phyloP scores from a whole-genome alignment of 2,113 vertebrate species.

The Delphinapterus leucas region DNA sequence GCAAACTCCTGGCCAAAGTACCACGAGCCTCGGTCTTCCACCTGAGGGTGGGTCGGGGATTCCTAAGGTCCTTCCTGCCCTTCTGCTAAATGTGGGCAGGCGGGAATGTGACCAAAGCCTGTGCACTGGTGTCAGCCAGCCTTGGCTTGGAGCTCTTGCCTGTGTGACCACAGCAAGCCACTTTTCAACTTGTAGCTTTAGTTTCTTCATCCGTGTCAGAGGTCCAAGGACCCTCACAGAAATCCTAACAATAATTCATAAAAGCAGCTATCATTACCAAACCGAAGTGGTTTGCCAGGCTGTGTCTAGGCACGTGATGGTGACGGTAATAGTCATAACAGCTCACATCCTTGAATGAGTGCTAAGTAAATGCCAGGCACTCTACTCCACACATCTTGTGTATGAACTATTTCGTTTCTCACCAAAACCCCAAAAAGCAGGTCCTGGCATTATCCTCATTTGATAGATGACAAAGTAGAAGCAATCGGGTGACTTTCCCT shows the following conservation, averaged over 20 bases:
- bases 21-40: neutral
- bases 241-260: too few relatives aligned
- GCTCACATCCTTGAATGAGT: too few relatives aligned
- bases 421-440: neutral
- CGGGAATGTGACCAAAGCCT: neutral
- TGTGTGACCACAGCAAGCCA: neutral
- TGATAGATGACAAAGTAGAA: neutral
- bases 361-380: too few relatives aligned
- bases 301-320: neutral
- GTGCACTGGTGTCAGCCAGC: neutral
- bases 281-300: neutral
- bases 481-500: neutral
- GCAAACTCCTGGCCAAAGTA: neutral
- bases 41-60: neutral
- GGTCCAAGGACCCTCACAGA: neutral
- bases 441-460: neutral
- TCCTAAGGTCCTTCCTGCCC: neutral
- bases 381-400: neutral
- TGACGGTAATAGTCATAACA: rapidly evolving
- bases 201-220: neutral
- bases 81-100: neutral
- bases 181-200: neutral
- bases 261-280: neutral
- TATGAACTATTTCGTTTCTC: neutral
- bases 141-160: neutral